A percentile compares a stretch with the other conserved stretches of the same genome.
These are phyloP conservation scores for Rhabdomys dilectus DNA, from an alignment of 2,113 vertebrate species.

Conservation along the genomic window DNA sequence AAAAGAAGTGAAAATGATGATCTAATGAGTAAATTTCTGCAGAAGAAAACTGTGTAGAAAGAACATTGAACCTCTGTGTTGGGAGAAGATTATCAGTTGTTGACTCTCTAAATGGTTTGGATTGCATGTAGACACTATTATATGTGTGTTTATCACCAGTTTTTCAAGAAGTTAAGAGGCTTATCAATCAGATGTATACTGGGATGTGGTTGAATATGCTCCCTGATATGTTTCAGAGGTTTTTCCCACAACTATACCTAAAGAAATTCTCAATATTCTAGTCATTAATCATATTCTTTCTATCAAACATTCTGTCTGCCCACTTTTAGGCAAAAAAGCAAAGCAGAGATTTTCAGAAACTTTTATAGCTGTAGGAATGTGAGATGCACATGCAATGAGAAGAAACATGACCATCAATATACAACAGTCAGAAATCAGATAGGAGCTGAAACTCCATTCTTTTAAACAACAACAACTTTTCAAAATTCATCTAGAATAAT, in stretches of 20 bases:
- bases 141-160: accelerated
- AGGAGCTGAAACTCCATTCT: neutral
- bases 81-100: neutral
- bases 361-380: neutral
- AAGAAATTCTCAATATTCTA: neutral
- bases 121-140: neutral
- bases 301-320: neutral
- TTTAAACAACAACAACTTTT: neutral
- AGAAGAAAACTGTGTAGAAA: neutral
- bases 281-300: neutral
- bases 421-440: neutral
- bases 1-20: neutral
- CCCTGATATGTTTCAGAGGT: neutral
- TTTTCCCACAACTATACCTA: neutral
- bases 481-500: neutral
- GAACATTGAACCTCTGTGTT: too few relatives aligned
- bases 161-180: neutral
- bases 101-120: neutral
- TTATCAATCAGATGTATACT: neutral
- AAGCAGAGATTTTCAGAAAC: neutral
- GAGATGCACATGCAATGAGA: neutral
- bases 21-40: neutral
- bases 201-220: neutral
- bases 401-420: neutral
- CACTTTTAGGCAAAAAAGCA: neutral